Evolutionary conservation across 2,113 vertebrate genomes (phyloP).

Genomic region (Cathartes aura): DNA sequence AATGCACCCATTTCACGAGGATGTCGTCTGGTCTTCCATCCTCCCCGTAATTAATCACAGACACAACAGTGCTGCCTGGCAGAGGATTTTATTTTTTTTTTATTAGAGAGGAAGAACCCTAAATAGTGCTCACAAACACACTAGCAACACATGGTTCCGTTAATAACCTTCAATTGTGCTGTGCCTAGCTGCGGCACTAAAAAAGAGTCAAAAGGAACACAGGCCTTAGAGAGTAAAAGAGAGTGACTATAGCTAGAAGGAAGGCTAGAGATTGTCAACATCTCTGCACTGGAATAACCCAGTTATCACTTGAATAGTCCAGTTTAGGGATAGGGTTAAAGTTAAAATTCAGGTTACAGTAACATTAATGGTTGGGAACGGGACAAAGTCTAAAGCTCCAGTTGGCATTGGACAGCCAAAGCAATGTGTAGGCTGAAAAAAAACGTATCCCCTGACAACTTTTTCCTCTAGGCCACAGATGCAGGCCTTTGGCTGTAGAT

Average conservation of each 20-base stretch:
- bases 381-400: neutral
- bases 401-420: neutral
- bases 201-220: neutral
- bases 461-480: neutral
- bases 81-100: neutral
- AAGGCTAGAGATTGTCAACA: neutral
- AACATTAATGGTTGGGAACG: neutral
- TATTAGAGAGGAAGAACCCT: neutral
- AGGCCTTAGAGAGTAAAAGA: neutral
- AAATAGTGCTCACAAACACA: neutral
- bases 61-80: neutral
- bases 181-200: neutral
- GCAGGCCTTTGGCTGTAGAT: neutral
- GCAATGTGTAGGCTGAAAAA: neutral
- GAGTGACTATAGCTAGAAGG: neutral
- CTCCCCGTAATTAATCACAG: neutral
- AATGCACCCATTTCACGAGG: neutral
- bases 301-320: neutral
- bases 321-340: neutral
- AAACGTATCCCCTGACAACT: rapidly evolving
- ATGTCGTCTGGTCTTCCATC: neutral
- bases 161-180: neutral
- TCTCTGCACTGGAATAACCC: neutral
- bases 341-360: neutral
- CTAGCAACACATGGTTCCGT: neutral